Percentiles rank a stretch among this genome's conserved stretches.
These are phyloP conservation scores for Rhagium mordax DNA, from an alignment of 2,888 invertebrate genomes.

Conservation along the genomic window DNA sequence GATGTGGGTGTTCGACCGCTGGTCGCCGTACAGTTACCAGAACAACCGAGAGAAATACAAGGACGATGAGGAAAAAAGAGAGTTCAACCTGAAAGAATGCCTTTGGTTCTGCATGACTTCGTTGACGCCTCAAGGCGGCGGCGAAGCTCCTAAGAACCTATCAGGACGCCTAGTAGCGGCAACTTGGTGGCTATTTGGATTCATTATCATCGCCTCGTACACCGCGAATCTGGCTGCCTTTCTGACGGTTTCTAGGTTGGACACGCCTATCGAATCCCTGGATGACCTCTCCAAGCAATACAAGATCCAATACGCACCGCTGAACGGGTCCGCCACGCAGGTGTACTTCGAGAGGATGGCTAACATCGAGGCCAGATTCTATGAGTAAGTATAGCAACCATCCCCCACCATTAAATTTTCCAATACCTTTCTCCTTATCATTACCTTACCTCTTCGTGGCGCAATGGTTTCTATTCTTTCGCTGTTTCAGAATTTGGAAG, in stretches of 20 bases:
- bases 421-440: no score
- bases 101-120: constrained; percentile 99
- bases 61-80: constrained; percentile 93
- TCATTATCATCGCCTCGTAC: constrained; percentile 98
- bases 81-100: constrained; percentile 96
- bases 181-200: constrained; percentile 99
- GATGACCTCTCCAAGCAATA: constrained; percentile 94
- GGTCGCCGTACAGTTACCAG: constrained; percentile 97
- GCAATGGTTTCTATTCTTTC: not conserved
- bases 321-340: constrained; percentile 90
- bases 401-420: no score
- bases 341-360: constrained; percentile 97
- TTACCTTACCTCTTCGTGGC: no score
- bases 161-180: constrained; percentile 92
- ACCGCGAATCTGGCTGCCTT: constrained; percentile 99
- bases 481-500: constrained; percentile 90
- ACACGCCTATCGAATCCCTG: constrained; percentile 92
- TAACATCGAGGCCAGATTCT: constrained; percentile 93
- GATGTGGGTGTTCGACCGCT: constrained; percentile 97
- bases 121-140: constrained; percentile 94
- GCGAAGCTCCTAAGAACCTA: constrained; percentile 96
- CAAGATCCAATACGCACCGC: constrained; percentile 95
- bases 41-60: constrained; percentile 94
- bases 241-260: constrained; percentile 92
- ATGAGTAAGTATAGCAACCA: constrained; percentile 90